These are phyloP conservation scores for Drosophila saltans DNA, from an alignment of 1,140 invertebrate genomes.

Conservation along the genomic window DNA sequence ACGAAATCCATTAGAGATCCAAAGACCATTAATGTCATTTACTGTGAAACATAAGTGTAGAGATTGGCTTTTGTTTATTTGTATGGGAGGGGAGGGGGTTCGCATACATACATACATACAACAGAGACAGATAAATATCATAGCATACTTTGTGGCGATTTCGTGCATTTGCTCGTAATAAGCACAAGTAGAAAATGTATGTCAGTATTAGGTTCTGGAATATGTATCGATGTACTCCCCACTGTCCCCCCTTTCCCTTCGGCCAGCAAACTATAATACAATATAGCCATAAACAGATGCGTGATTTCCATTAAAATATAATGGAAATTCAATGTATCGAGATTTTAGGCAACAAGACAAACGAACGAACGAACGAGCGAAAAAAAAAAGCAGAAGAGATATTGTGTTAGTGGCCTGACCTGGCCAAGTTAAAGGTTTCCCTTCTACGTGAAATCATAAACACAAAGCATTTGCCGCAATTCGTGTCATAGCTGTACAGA, in stretches of 20 bases:
- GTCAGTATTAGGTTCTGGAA: slow-evolving; percentile 24
- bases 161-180: slow-evolving; percentile 26
- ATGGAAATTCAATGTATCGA: slow-evolving; percentile 68
- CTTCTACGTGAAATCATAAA: slow-evolving; percentile 60
- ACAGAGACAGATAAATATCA: slow-evolving; percentile 4
- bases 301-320: slow-evolving; percentile 68
- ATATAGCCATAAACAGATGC: slow-evolving; percentile 63
- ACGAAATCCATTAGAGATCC: slow-evolving; percentile 64
- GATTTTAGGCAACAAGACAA: slow-evolving; percentile 39
- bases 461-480: slow-evolving; percentile 51
- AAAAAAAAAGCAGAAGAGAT: background rate
- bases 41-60: slow-evolving; percentile 3
- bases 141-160: slow-evolving; percentile 15
- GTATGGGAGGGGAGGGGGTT: background rate
- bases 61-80: background rate
- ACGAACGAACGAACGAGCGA: background rate
- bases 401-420: slow-evolving; percentile 10
- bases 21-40: slow-evolving; percentile 43
- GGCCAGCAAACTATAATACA: background rate
- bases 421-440: background rate
- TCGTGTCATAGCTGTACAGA: slow-evolving; percentile 25
- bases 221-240: background rate
- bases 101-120: background rate
- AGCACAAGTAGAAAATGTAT: slow-evolving; percentile 40
- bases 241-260: background rate